phyloP scores from a whole-genome alignment of 2,113 vertebrate species.

The Reinhardtius hippoglossoides region DNA sequence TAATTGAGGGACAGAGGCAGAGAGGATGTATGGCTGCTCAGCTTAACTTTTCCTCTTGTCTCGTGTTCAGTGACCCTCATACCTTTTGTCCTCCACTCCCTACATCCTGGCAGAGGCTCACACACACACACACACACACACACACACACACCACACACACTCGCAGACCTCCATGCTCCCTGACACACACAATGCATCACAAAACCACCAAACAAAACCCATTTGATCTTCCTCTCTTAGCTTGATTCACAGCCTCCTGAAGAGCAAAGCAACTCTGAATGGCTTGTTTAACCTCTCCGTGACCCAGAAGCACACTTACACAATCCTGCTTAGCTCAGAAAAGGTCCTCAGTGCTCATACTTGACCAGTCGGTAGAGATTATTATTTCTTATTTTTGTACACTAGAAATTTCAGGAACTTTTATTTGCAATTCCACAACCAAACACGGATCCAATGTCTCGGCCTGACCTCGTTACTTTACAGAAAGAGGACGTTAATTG shows the following conservation, averaged over 20 bases:
- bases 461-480: slow-evolving; percentile 10
- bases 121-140: slow-evolving; percentile 17
- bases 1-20: slow-evolving; percentile 29
- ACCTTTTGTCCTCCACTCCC: slow-evolving; percentile 19
- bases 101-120: neutral
- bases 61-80: slow-evolving; percentile 42
- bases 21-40: slow-evolving; percentile 30
- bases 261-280: slow-evolving; percentile 16
- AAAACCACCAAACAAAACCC: slow-evolving; percentile 47
- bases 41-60: slow-evolving; percentile 22
- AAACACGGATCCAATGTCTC: neutral
- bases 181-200: no score
- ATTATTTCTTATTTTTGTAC: no score
- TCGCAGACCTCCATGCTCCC: slow-evolving; percentile 2
- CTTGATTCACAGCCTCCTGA: slow-evolving; percentile 20
- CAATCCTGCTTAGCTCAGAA: slow-evolving; percentile 3
- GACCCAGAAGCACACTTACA: slow-evolving; percentile 39
- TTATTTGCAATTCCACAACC: slow-evolving; percentile 10
- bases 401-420: slow-evolving; percentile 2
- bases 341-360: slow-evolving; percentile 14
- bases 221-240: slow-evolving; percentile 23
- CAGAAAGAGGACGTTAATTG: slow-evolving; percentile 5
- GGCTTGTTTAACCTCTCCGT: slow-evolving; percentile 53
- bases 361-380: neutral
- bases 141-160: slow-evolving; percentile 17